Evolutionary conservation across 2,797 vertebrate genomes (phyloP), one percentile per base, ranked within the genome.

Genomic region (Adelosebastes latens): DNA sequence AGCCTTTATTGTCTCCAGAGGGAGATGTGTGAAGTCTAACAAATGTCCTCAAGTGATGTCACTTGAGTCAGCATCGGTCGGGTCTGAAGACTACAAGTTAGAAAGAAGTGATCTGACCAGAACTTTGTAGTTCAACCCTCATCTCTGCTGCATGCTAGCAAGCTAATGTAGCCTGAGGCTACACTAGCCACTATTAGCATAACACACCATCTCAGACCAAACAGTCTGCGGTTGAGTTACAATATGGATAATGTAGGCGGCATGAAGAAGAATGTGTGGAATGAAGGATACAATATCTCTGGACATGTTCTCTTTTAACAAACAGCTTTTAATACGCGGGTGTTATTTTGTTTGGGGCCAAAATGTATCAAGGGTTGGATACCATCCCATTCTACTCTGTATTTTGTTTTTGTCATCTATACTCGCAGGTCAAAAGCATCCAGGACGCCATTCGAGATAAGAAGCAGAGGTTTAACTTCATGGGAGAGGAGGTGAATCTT

Each of bases 381-480:
- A 29, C 9, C 9, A 29, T 4, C 25, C 29, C 2, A 63, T 60
- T 63, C 2, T n/a, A 6, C 2, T 59, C 29, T 63, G 24, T 60
- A 4, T 42, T 46, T 8, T 63, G 24, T 72, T 67, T 56, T 25
- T 60, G 1, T 60, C 10, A 11, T 59, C 0, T 81, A 7, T 31
- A 3, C 25, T 7, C 82, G 74, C 68, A 99, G 99, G 99, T 99
- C 16, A 99, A 99, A 94, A 97, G 97, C 69, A 98, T 99, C 88
- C 98, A 99, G 89, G 98, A 99, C 75, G 99, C 98, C 42, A 96
- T 99, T 75, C 92, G 97, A 67, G 97, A 99, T 79, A 98, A 97
- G 92, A 99, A 97, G 88, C 94, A 94, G 79, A 90, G 93, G 27
- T 99, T 99, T 91, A 97, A 86, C 94, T 99, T 99, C 87, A 97